These are phyloP conservation scores for Vanessa atalanta DNA, from an alignment of 1,140 invertebrate genomes.

Conservation along the genomic window DNA sequence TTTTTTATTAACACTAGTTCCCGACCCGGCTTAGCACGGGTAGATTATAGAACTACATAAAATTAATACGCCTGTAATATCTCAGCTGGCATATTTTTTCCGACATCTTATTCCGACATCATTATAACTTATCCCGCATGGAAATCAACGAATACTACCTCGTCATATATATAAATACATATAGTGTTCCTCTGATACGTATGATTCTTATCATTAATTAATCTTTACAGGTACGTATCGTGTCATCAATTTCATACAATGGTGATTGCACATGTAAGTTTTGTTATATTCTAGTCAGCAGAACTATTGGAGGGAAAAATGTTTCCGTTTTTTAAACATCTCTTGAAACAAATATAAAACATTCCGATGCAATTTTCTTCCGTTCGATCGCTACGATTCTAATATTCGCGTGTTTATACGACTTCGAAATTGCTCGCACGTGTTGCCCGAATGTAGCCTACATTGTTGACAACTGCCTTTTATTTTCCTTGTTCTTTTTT, in stretches of 20 bases:
- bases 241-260: background rate
- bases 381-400: constrained; percentile 19
- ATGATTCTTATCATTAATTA: background rate
- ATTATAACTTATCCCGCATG: no score
- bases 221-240: constrained; percentile 4
- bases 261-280: constrained; percentile 10
- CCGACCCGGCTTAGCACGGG: no score
- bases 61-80: no score
- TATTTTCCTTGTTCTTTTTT: background rate
- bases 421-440: constrained; percentile 18
- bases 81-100: no score
- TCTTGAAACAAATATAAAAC: constrained; percentile 17
- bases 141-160: no score
- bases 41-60: no score
- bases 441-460: background rate
- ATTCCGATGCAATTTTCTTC: constrained; percentile 22
- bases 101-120: no score
- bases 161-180: no score
- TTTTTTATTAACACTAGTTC: no score
- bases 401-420: constrained; percentile 22
- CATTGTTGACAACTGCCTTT: background rate
- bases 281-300: background rate
- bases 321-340: constrained; percentile 10
- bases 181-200: no score
- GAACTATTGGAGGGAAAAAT: constrained; percentile 1